These are phyloP conservation scores for Chaetoderma sp. DNA, from an alignment of 2,888 invertebrate genomes.

Conservation along the genomic window DNA sequence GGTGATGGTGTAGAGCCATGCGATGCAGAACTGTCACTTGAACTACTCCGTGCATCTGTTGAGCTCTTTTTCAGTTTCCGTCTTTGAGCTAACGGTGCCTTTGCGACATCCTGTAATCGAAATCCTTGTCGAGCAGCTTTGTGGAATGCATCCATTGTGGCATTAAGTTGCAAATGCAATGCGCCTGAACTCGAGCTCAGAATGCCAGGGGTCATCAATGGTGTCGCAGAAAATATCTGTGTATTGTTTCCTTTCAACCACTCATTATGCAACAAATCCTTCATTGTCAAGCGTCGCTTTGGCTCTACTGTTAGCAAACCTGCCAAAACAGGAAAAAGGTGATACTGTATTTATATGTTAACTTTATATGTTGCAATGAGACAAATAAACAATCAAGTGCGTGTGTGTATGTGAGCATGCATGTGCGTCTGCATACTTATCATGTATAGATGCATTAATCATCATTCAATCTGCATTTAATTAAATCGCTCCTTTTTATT, in stretches of 20 bases:
- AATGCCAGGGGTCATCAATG: conserved; percentile 77
- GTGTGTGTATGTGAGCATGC: too few relatives aligned
- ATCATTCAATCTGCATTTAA: too few relatives aligned
- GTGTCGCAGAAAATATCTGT: conserved; percentile 70
- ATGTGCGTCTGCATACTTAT: too few relatives aligned
- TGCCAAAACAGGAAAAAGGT: conserved; percentile 44
- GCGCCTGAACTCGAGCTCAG: conserved; percentile 70
- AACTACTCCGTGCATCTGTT: conserved; percentile 54
- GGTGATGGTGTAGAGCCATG: conserved; percentile 41
- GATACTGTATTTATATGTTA: background rate
- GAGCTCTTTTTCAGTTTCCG: conserved; percentile 73
- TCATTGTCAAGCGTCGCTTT: conserved; percentile 77
- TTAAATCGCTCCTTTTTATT: too few relatives aligned
- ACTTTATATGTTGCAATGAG: background rate
- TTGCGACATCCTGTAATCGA: conserved; percentile 79
- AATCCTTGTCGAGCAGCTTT: conserved; percentile 81
- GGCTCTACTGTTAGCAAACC: conserved; percentile 86
- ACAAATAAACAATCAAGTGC: background rate
- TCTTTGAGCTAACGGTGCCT: conserved; percentile 79
- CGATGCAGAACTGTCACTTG: conserved; percentile 60
- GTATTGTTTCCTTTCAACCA: conserved; percentile 74
- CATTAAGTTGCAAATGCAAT: conserved; percentile 74
- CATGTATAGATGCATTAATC: too few relatives aligned
- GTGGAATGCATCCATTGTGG: conserved; percentile 79
- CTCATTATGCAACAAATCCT: conserved; percentile 77